A percentile compares a stretch with the other conserved stretches of the same genome.
These are phyloP conservation scores for Stenichneumon culpator DNA, from an alignment of 2,888 invertebrate genomes.

Conservation along the genomic window DNA sequence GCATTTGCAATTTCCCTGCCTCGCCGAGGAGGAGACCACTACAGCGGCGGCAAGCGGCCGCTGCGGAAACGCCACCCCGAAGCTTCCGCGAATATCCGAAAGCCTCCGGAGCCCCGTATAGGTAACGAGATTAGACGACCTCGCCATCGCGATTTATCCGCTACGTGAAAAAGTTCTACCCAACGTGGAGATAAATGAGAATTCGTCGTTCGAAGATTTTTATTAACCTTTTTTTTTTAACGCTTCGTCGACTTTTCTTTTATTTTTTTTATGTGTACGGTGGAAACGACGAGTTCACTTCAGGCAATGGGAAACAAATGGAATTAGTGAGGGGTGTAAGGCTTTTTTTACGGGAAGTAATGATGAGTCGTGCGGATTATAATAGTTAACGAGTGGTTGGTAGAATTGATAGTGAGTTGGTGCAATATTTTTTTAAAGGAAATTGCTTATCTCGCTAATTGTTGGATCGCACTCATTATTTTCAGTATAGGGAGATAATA, in stretches of 20 bases:
- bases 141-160: slow-evolving; percentile 50
- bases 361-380: too few species aligned
- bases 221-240: slow-evolving; percentile 3
- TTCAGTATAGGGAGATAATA: too few species aligned
- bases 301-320: too few species aligned
- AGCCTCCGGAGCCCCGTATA: slow-evolving; percentile 42
- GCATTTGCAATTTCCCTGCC: slow-evolving; percentile 57
- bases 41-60: not conserved
- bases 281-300: not conserved
- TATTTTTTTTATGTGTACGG: not conserved
- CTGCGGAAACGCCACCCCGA: not conserved
- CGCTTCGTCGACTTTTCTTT: not conserved
- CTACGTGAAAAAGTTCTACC: slow-evolving; percentile 16
- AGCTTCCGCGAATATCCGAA: slow-evolving; percentile 27
- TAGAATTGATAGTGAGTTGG: too few species aligned
- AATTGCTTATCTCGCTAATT: too few species aligned
- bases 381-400: too few species aligned
- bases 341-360: too few species aligned
- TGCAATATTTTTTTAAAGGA: too few species aligned
- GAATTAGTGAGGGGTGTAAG: not conserved
- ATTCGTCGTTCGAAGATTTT: slow-evolving; percentile 36
- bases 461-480: too few species aligned
- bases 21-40: not conserved
- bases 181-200: slow-evolving; percentile 26
- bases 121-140: slow-evolving; percentile 57